Evolutionary conservation across 2,113 vertebrate genomes (phyloP).

Genomic region (Ptilorrhoa leucosticta): DNA sequence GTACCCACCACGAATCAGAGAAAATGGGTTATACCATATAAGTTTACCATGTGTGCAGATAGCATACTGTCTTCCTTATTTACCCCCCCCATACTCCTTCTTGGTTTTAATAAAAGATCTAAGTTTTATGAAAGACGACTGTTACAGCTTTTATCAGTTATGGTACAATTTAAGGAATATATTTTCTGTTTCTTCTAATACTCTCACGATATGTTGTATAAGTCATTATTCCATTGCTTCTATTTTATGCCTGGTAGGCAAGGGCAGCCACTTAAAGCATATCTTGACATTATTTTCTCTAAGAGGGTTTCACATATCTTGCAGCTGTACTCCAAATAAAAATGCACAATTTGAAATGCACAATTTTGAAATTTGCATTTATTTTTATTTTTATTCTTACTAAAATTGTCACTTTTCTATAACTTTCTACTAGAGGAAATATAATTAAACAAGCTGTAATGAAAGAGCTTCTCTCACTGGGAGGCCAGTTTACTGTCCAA

Average conservation of each 20-base stretch:
- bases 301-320: not conserved
- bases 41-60: slow-evolving; percentile 18
- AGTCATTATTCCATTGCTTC: not conserved
- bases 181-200: not conserved
- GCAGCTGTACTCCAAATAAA: not conserved
- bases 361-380: not conserved
- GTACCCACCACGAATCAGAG: not conserved
- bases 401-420: not conserved
- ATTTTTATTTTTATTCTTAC: not conserved
- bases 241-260: not conserved
- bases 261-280: not conserved
- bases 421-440: not conserved
- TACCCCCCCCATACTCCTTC: not conserved
- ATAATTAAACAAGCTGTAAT: not conserved
- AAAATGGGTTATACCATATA: not conserved
- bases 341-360: not conserved
- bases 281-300: not conserved
- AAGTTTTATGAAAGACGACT: not conserved
- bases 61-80: not conserved
- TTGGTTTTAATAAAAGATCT: slow-evolving; percentile 24
- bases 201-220: not conserved
- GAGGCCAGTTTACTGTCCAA: not conserved
- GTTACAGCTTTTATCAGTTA: slow-evolving; percentile 33
- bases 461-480: not conserved
- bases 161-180: not conserved